Evolutionary conservation across 2,113 vertebrate species (phyloP).

Genomic region (Chaetorhynchus papuensis): DNA sequence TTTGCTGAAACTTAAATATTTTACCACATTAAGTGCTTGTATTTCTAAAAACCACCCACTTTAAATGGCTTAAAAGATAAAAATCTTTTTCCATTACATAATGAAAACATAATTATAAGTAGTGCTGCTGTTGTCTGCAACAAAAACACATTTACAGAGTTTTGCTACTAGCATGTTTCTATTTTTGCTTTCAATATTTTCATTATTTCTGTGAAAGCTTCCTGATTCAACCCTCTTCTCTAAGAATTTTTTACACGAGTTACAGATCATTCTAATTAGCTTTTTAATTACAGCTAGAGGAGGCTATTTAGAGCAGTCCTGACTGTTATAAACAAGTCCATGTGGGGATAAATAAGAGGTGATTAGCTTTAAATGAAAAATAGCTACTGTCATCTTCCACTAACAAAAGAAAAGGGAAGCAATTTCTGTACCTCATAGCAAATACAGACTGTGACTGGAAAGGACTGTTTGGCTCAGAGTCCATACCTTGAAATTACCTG

Average conservation of each 20-base stretch:
- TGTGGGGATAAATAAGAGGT: not conserved
- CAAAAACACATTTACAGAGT: not conserved
- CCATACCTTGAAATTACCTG: not conserved
- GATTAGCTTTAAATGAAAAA: not conserved
- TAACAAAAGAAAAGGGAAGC: not conserved
- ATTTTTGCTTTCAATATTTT: not conserved
- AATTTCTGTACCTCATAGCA: not conserved
- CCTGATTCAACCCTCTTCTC: not conserved
- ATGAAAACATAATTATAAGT: not conserved
- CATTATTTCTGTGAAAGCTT: not conserved
- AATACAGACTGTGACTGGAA: not conserved
- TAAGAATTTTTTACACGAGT: not conserved
- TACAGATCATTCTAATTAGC: not conserved
- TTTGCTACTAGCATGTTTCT: not conserved
- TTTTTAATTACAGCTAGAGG: not conserved
- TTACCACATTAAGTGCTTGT: not conserved
- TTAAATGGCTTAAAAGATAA: not conserved
- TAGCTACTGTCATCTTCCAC: not conserved
- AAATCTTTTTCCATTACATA: not conserved
- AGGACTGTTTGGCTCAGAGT: not conserved
- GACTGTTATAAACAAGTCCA: not conserved
- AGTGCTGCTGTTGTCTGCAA: not conserved
- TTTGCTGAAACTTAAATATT: not conserved
- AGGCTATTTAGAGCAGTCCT: not conserved
- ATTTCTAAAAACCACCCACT: fast-evolving